phyloP scores from a whole-genome alignment of 2,797 vertebrate species.

The Antennarius maculatus region DNA sequence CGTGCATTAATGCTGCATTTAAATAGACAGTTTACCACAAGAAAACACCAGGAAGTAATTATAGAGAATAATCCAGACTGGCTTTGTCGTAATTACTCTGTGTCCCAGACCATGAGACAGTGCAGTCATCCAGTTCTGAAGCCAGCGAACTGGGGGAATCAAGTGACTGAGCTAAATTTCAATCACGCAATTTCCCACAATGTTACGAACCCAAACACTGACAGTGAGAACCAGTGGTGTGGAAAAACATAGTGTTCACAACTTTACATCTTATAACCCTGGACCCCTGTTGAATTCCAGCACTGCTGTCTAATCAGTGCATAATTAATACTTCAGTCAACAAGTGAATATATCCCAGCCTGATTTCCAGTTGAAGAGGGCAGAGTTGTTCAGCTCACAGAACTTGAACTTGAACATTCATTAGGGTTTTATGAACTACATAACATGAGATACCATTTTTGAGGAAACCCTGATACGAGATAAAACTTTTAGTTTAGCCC shows the following conservation, averaged over 20 bases:
- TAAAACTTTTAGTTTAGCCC: too few species aligned
- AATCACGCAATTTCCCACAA: constrained; percentile 46
- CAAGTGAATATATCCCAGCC: neutral
- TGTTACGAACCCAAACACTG: constrained; percentile 20
- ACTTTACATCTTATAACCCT: constrained; percentile 1
- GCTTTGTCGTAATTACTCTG: constrained; percentile 27
- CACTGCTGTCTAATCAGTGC: constrained; percentile 24
- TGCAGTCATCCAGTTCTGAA: constrained; percentile 27
- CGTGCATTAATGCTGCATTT: neutral
- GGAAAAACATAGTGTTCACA: constrained; percentile 39
- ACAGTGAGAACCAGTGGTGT: neutral
- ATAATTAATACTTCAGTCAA: constrained; percentile 20
- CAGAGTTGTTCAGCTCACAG: too few species aligned
- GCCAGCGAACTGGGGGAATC: constrained; percentile 28
- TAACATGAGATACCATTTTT: too few species aligned
- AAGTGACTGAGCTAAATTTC: constrained; percentile 46
- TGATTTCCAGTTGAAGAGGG: too few species aligned
- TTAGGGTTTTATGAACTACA: too few species aligned
- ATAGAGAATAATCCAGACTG: constrained; percentile 32
- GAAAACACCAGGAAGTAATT: constrained; percentile 40
- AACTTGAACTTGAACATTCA: too few species aligned
- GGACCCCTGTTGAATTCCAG: neutral
- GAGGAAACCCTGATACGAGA: too few species aligned
- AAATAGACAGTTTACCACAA: constrained; percentile 3
- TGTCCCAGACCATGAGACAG: constrained; percentile 31